These are phyloP conservation scores for Drosophila elegans DNA, from an alignment of 1,140 invertebrate genomes.

Conservation along the genomic window DNA sequence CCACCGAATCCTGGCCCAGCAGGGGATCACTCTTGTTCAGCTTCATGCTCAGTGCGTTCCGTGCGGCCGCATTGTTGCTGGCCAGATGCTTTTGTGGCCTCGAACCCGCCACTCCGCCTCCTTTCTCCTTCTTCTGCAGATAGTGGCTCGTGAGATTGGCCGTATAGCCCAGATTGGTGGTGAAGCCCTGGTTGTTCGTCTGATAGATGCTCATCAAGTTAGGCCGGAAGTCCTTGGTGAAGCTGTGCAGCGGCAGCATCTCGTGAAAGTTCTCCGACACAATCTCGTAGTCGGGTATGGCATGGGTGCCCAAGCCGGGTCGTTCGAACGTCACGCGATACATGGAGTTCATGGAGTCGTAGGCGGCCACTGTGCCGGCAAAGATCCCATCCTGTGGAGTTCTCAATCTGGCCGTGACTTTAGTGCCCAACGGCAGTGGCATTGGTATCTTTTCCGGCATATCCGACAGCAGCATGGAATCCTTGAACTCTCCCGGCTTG, in stretches of 20 bases:
- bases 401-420: conserved; percentile 95
- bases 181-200: conserved; percentile 72
- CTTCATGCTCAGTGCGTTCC: conserved; percentile 73
- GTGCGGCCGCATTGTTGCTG: conserved; percentile 61
- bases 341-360: conserved; percentile 98
- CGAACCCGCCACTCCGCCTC: not conserved
- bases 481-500: conserved; percentile 89
- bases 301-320: conserved; percentile 96
- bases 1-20: conserved; percentile 85
- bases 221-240: conserved; percentile 92
- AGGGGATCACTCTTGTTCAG: conserved; percentile 86
- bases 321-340: conserved; percentile 99
- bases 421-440: conserved; percentile 97
- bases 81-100: conserved; percentile 54
- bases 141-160: conserved; percentile 55
- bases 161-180: conserved; percentile 66
- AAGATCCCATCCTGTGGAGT: conserved; percentile 98
- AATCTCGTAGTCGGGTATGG: conserved; percentile 98
- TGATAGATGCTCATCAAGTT: conserved; percentile 86
- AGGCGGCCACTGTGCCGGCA: conserved; percentile 97
- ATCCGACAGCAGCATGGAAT: conserved; percentile 91
- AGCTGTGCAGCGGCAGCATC: conserved; percentile 94
- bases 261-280: conserved; percentile 96
- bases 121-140: conserved; percentile 65
- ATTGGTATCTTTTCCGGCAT: conserved; percentile 98